Evolutionary conservation across 2,113 vertebrate species (phyloP).

Genomic region (Labeo rohita): DNA sequence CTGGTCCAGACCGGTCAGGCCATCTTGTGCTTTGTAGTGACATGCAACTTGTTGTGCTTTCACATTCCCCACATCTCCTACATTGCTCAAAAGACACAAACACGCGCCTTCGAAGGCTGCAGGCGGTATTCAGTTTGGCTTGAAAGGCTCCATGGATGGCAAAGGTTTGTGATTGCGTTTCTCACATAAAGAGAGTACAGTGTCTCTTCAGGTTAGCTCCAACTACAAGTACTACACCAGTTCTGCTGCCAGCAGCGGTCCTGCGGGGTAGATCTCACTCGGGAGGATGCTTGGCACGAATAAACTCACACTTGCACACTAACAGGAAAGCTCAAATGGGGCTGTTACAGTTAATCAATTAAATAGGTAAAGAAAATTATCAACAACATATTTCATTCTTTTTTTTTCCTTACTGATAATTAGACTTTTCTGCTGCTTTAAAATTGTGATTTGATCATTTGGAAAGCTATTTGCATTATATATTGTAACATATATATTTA

Average conservation of each 20-base stretch:
- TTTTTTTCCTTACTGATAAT: neutral
- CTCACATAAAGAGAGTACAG: neutral
- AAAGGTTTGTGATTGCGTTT: constrained; percentile 14
- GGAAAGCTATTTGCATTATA: neutral
- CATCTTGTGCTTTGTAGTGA: constrained; percentile 19
- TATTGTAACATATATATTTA: neutral
- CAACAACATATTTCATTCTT: neutral
- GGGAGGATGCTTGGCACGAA: constrained; percentile 22
- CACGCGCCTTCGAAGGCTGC: neutral
- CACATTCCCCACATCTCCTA: neutral
- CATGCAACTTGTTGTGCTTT: constrained; percentile 20
- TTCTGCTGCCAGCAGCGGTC: constrained; percentile 5
- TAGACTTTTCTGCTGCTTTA: neutral
- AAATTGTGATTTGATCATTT: neutral
- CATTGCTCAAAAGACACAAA: constrained; percentile 26
- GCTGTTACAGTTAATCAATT: constrained; percentile 32
- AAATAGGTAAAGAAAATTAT: neutral
- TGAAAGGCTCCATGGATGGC: constrained; percentile 29
- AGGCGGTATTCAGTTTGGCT: constrained; percentile 27
- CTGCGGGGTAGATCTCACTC: constrained; percentile 5
- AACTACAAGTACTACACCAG: neutral
- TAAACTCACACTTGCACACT: constrained; percentile 1
- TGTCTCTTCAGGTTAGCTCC: constrained; percentile 6
- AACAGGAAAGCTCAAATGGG: constrained; percentile 2
- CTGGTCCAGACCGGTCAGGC: constrained; percentile 19